phyloP scores from a whole-genome alignment of 2,888 invertebrate species.

The Onchidella celtica region DNA sequence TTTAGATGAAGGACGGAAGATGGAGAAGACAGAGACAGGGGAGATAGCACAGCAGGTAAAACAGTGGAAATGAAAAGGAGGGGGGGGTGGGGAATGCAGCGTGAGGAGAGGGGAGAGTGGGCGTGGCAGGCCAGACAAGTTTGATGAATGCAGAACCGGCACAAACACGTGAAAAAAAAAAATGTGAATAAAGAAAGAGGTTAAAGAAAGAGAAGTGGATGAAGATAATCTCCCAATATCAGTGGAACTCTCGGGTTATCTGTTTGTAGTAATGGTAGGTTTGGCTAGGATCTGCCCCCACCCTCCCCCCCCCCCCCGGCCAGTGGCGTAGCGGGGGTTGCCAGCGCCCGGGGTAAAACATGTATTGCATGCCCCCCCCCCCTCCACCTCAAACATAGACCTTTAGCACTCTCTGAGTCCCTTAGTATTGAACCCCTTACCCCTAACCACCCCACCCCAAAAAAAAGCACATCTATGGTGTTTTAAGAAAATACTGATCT shows the following conservation, averaged over 20 bases:
- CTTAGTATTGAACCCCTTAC: too few relatives aligned
- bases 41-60: neutral
- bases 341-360: too few relatives aligned
- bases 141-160: neutral
- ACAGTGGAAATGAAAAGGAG: neutral
- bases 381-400: too few relatives aligned
- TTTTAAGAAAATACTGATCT: too few relatives aligned
- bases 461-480: too few relatives aligned
- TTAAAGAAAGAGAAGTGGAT: neutral
- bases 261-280: neutral
- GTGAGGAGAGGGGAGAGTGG: neutral
- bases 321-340: too few relatives aligned
- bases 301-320: too few relatives aligned
- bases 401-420: too few relatives aligned
- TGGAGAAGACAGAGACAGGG: too few relatives aligned
- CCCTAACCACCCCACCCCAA: too few relatives aligned
- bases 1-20: too few relatives aligned
- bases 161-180: neutral
- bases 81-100: neutral
- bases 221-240: neutral
- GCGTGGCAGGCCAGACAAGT: neutral
- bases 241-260: neutral
- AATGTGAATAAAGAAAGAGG: neutral
- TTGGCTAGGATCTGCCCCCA: neutral
- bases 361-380: too few relatives aligned